Evolutionary conservation across 2,888 invertebrate species (phyloP).

Genomic region (Leistus spinibarbis): DNA sequence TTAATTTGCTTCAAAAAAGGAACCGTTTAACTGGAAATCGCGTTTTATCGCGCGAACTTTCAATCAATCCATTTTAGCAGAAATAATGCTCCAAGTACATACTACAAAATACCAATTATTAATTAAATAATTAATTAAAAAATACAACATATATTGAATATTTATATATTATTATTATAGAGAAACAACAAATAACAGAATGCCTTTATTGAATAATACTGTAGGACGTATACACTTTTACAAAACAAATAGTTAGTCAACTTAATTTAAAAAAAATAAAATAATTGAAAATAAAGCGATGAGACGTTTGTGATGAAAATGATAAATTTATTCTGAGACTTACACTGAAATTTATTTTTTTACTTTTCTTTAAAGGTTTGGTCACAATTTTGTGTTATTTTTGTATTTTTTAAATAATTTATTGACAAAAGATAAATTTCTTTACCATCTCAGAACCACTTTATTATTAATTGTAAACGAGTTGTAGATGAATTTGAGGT

Average conservation of each 20-base stretch:
- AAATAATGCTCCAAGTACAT: slow-evolving; percentile 37
- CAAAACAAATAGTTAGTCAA: slow-evolving; percentile 53
- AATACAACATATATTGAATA: slow-evolving; percentile 32
- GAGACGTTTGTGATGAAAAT: slow-evolving; percentile 37
- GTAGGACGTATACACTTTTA: slow-evolving; percentile 59
- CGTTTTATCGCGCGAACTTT: neutral
- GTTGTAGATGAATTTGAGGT: slow-evolving; percentile 58
- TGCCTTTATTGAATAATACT: slow-evolving; percentile 59
- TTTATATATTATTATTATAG: slow-evolving; percentile 45
- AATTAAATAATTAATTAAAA: neutral
- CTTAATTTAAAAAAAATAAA: slow-evolving; percentile 50
- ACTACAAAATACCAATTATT: slow-evolving; percentile 37
- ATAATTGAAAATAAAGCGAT: slow-evolving; percentile 38
- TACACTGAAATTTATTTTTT: slow-evolving; percentile 37
- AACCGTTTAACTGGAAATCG: neutral
- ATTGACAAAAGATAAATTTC: slow-evolving; percentile 34
- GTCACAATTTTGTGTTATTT: neutral
- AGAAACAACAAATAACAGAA: slow-evolving; percentile 58
- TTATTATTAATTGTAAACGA: slow-evolving; percentile 53
- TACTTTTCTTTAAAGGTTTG: neutral
- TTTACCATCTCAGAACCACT: slow-evolving; percentile 25
- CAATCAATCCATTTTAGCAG: slow-evolving; percentile 17
- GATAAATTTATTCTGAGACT: slow-evolving; percentile 21
- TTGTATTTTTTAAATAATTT: neutral
- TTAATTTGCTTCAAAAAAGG: slow-evolving; percentile 30